Evolutionary conservation across 1,140 invertebrate genomes (phyloP).

Genomic region (Thaumetopoea pityocampa): DNA sequence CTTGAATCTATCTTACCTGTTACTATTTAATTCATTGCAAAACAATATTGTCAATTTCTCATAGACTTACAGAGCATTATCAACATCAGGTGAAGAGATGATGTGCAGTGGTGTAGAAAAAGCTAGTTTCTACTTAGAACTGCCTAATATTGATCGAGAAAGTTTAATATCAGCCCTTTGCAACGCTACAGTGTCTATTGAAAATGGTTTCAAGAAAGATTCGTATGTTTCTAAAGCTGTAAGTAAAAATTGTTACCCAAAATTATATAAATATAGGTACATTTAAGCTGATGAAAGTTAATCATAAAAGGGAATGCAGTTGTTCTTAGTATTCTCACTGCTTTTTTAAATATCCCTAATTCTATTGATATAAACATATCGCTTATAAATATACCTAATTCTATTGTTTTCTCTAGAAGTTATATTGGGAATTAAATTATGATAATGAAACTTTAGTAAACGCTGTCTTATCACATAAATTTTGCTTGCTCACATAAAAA

Average conservation of each 20-base stretch:
- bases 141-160: conserved; percentile 33
- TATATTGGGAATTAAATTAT: no score
- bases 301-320: no score
- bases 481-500: no score
- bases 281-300: no score
- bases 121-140: conserved; percentile 33
- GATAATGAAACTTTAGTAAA: no score
- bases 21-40: not conserved
- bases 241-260: conserved; percentile 30
- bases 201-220: conserved; percentile 42
- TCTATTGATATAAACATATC: no score
- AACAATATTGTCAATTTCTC: conserved; percentile 15
- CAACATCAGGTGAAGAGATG: conserved; percentile 43
- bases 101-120: conserved; percentile 42
- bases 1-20: not conserved
- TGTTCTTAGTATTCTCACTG: no score
- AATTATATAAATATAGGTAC: no score
- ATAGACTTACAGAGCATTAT: conserved; percentile 54
- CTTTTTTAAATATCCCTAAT: no score
- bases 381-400: no score
- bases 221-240: conserved; percentile 54
- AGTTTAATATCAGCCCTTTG: conserved; percentile 40
- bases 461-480: no score
- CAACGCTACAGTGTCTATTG: conserved; percentile 45
- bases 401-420: no score